Evolutionary conservation across 2,888 invertebrate species (phyloP).

Genomic region (Timema podura): DNA sequence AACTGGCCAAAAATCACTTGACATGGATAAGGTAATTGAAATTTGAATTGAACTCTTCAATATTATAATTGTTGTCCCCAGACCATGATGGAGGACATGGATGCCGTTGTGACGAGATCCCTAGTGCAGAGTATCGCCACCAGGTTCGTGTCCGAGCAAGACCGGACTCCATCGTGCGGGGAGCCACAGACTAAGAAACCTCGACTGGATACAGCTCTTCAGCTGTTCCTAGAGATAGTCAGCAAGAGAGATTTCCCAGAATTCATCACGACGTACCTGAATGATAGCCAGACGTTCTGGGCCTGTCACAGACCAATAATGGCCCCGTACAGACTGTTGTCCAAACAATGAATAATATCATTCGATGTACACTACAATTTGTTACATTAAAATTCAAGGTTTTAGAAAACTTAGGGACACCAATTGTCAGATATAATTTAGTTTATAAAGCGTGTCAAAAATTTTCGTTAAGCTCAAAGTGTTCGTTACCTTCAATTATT

Average conservation of each 20-base stretch:
- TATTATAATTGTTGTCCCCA: constrained; percentile 39
- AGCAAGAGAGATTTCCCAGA: constrained; percentile 56
- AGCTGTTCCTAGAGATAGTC: constrained; percentile 59
- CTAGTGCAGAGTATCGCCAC: constrained; percentile 50
- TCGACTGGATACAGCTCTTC: constrained; percentile 38
- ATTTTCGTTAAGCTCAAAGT: too few relatives aligned
- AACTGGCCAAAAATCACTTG: too few relatives aligned
- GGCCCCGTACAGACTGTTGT: background rate
- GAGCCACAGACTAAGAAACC: background rate
- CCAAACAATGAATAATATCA: too few relatives aligned
- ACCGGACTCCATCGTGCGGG: background rate
- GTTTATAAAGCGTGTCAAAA: too few relatives aligned
- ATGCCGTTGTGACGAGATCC: constrained; percentile 47
- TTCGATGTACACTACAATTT: too few relatives aligned
- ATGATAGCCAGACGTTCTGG: constrained; percentile 41
- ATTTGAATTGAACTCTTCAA: background rate
- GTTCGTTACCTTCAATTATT: too few relatives aligned
- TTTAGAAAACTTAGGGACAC: too few relatives aligned
- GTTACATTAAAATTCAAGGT: too few relatives aligned
- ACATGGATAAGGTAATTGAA: too few relatives aligned
- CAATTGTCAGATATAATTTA: too few relatives aligned
- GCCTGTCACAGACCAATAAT: background rate
- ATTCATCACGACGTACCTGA: constrained; percentile 61
- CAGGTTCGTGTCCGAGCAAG: constrained; percentile 43
- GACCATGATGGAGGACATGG: constrained; percentile 53